Percentiles rank a stretch among this genome's conserved stretches.
Conservation (phyloP, 2,888 invertebrate genomes). For the Agrenia bidenticulata region DNA sequence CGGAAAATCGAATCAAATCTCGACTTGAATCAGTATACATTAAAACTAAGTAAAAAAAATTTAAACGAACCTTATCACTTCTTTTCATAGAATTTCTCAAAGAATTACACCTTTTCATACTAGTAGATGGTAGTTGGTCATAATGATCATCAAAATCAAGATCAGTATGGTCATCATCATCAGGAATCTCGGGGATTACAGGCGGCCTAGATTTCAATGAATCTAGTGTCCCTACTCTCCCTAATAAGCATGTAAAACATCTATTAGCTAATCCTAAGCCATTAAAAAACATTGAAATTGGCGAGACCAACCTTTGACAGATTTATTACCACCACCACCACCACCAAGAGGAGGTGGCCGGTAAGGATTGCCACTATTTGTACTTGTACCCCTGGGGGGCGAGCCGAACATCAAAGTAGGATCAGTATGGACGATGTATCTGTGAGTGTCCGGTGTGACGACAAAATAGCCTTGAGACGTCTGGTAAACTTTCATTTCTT, state of each 20-base stretch:
- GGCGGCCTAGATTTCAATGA: neutral
- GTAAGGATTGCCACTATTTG: constrained; percentile 17
- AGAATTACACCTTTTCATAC: neutral
- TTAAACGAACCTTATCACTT: neutral
- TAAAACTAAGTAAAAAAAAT: too few species aligned
- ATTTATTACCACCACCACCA: too few species aligned
- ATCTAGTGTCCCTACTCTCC: too few species aligned
- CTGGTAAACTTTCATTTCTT: constrained; percentile 81
- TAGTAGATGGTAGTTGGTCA: neutral
- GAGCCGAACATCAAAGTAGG: constrained; percentile 8
- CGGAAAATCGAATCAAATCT: too few species aligned
- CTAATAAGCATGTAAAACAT: too few species aligned
- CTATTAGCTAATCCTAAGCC: too few species aligned
- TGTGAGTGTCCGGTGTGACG: constrained; percentile 73
- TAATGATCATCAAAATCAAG: neutral
- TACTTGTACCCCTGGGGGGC: too few species aligned
- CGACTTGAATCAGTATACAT: too few species aligned
- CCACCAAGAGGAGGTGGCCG: too few species aligned
- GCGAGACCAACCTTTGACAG: too few species aligned
- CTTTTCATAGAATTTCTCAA: neutral
- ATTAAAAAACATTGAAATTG: too few species aligned
- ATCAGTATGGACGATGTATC: constrained; percentile 41
- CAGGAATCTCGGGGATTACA: neutral
- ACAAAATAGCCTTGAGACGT: constrained; percentile 92
- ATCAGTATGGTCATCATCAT: neutral